A percentile compares a stretch with the other conserved stretches of the same genome.
These are phyloP conservation scores for Myotis pilosus DNA, from an alignment of 2,797 vertebrate genomes.

Conservation along the genomic window DNA sequence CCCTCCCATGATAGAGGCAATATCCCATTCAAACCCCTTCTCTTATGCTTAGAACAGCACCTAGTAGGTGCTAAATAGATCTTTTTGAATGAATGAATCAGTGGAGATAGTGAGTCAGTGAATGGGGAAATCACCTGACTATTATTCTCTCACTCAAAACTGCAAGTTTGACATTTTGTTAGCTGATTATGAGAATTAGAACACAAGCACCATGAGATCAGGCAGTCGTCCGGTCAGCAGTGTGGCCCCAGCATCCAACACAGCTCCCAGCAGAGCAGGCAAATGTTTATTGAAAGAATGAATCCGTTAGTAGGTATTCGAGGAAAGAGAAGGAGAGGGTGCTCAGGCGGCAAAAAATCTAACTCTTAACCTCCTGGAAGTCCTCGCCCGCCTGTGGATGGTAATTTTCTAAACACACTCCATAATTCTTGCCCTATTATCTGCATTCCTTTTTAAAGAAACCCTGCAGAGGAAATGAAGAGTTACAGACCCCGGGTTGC, in stretches of 20 bases:
- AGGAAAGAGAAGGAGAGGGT: background rate
- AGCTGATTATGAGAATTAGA: background rate
- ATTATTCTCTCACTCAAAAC: background rate
- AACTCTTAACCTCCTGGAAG: background rate
- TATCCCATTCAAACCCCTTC: background rate
- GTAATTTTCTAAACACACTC: background rate
- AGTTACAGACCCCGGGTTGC: background rate
- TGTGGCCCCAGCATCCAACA: background rate
- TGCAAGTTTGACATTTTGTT: background rate
- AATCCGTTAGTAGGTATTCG: background rate
- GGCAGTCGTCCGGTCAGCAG: background rate
- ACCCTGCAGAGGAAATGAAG: background rate
- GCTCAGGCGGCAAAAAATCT: background rate
- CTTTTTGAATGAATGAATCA: background rate
- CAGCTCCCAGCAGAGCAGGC: background rate
- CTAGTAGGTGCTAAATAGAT: background rate
- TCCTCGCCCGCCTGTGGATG: background rate
- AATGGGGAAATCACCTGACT: background rate
- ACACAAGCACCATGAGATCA: background rate
- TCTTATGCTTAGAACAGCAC: background rate
- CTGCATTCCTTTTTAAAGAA: background rate
- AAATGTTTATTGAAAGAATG: background rate
- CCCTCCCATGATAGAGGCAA: background rate
- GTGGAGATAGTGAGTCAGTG: background rate
- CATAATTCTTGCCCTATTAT: background rate